A percentile compares a stretch with the other conserved stretches of the same genome.
Conservation (phyloP, 2,113 vertebrate species). For the Eulacestoma nigropectus region DNA sequence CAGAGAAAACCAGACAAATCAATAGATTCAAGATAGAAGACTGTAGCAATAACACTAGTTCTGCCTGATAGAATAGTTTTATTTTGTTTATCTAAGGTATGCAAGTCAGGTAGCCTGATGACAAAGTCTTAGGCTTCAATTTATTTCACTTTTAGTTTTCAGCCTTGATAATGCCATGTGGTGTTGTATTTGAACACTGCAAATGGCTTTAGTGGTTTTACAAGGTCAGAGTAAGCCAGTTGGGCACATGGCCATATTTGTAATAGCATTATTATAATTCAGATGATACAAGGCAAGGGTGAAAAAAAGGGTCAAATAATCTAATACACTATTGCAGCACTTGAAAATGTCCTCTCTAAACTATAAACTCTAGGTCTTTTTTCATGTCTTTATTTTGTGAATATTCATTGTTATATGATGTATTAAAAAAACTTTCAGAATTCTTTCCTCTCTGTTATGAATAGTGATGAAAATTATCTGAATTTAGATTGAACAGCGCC, state of each 20-base stretch:
- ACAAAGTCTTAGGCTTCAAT: background rate
- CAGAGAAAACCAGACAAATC: background rate
- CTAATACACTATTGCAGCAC: background rate
- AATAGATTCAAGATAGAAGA: background rate
- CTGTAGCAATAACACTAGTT: background rate
- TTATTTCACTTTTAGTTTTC: background rate
- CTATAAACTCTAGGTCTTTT: background rate
- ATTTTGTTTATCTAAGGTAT: background rate
- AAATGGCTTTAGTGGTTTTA: background rate
- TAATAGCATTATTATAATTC: background rate
- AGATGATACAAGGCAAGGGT: background rate
- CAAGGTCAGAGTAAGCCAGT: background rate
- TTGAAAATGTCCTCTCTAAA: background rate
- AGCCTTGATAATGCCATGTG: background rate
- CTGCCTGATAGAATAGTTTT: background rate
- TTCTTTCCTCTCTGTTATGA: background rate
- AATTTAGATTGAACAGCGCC: background rate
- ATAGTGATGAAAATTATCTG: background rate
- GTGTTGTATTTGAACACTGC: background rate
- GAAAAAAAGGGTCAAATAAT: background rate
- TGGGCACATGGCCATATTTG: background rate
- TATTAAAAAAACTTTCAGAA: background rate
- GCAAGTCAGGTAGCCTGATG: background rate
- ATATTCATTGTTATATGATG: background rate
- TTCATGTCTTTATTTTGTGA: background rate